A percentile compares a stretch with the other conserved stretches of the same genome.
phyloP scores from a whole-genome alignment of 2,113 vertebrate species.

The Chlorodrepanis virens region DNA sequence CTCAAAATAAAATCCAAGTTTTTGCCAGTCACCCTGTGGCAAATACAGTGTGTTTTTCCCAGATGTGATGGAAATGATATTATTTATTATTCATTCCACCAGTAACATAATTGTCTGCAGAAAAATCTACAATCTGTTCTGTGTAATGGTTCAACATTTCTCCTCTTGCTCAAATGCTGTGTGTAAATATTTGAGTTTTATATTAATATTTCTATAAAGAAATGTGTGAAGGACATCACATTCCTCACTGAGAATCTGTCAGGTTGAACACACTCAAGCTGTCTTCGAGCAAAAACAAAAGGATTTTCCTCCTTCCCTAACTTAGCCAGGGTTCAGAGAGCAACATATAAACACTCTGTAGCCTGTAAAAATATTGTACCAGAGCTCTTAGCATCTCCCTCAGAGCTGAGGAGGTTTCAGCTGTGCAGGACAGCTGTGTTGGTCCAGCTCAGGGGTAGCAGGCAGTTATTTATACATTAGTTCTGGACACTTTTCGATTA shows the following conservation, averaged over 20 bases:
- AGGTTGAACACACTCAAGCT: not conserved
- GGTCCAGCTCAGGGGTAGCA: conserved; percentile 44
- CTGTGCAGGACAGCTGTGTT: conserved; percentile 29
- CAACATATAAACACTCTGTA: not conserved
- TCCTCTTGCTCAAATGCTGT: not conserved
- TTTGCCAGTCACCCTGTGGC: not conserved
- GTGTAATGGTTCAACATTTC: not conserved
- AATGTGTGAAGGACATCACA: not conserved
- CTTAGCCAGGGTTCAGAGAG: not conserved
- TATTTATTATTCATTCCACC: conserved; percentile 36
- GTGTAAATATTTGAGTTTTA: conserved; percentile 41
- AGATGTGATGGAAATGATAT: conserved; percentile 26
- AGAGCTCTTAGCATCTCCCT: not conserved
- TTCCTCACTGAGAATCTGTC: not conserved
- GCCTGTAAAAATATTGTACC: not conserved
- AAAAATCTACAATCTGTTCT: conserved; percentile 35
- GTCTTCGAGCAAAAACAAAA: conserved; percentile 55
- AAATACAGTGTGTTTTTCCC: not conserved
- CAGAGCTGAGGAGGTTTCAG: conserved; percentile 9
- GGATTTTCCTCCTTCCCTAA: not conserved
- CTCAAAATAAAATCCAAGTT: conserved; percentile 31
- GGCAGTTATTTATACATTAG: conserved; percentile 78
- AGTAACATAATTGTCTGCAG: conserved; percentile 40
- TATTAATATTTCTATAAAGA: conserved; percentile 26
- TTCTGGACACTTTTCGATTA: conserved; percentile 79